A percentile compares a stretch with the other conserved stretches of the same genome.
These are phyloP conservation scores for Dioctria rufipes DNA, from an alignment of 2,888 invertebrate species.

Conservation along the genomic window DNA sequence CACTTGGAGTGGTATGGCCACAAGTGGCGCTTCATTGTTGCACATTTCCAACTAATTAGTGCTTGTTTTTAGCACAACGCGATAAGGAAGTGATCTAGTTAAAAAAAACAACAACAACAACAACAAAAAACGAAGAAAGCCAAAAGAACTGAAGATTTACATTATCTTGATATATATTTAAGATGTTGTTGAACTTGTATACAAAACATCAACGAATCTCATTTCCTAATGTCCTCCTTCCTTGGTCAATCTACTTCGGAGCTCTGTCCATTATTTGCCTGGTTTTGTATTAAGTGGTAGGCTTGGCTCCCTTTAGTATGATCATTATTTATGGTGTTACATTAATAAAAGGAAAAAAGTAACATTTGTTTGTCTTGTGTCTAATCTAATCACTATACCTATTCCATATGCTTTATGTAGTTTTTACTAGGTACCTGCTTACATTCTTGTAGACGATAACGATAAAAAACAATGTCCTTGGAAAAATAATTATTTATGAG, in stretches of 20 bases:
- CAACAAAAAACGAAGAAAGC: too few relatives aligned
- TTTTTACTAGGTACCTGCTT: background rate
- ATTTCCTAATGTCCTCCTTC: background rate
- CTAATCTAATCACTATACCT: conserved; percentile 24
- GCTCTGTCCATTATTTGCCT: too few relatives aligned
- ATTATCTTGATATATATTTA: too few relatives aligned
- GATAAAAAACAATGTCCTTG: conserved; percentile 26
- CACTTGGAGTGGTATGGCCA: conserved; percentile 41
- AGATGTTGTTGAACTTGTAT: background rate
- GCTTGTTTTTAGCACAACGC: conserved; percentile 48
- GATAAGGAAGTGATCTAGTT: conserved; percentile 50
- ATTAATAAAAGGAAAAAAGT: background rate
- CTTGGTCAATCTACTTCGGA: background rate
- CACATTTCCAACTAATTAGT: conserved; percentile 58
- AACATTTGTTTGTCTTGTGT: background rate
- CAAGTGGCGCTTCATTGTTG: conserved; percentile 58
- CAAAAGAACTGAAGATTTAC: too few relatives aligned
- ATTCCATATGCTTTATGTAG: conserved; percentile 3
- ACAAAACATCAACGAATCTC: background rate
- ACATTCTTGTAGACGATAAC: background rate
- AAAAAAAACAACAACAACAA: too few relatives aligned
- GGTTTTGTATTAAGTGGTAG: too few relatives aligned
- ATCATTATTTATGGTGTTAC: too few relatives aligned
- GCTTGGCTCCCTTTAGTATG: too few relatives aligned
- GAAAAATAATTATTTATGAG: conserved; percentile 33